phyloP scores from a whole-genome alignment of 2,888 invertebrate species.

The Tetropium fuscum region DNA sequence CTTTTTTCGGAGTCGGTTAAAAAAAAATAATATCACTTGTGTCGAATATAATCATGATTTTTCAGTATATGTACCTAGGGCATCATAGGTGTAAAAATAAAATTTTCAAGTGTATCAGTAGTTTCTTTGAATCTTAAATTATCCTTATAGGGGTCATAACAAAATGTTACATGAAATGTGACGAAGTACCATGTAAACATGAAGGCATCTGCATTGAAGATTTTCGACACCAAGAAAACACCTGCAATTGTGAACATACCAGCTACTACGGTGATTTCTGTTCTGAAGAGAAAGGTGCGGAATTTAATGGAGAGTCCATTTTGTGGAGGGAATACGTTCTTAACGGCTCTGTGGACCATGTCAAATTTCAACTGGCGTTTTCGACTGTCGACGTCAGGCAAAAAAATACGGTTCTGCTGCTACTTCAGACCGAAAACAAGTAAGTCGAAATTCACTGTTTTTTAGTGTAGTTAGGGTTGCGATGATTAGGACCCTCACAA shows the following conservation, averaged over 20 bases:
- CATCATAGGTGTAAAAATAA: no score
- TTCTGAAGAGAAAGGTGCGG: slow-evolving; percentile 88
- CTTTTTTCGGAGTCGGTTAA: no score
- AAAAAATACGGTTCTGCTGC: slow-evolving; percentile 81
- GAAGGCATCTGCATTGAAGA: slow-evolving; percentile 90
- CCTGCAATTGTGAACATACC: slow-evolving; percentile 90
- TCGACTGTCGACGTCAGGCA: slow-evolving; percentile 84
- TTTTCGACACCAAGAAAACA: slow-evolving; percentile 86
- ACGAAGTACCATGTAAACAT: slow-evolving; percentile 88
- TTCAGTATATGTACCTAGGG: no score
- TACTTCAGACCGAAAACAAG: slow-evolving; percentile 88
- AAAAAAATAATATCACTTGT: no score
- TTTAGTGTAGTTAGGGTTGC: no score
- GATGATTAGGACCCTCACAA: no score
- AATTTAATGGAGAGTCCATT: slow-evolving; percentile 89
- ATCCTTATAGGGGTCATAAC: slow-evolving; percentile 75
- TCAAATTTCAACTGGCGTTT: slow-evolving; percentile 88
- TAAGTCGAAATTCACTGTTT: no score
- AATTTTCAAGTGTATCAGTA: no score
- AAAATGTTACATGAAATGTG: slow-evolving; percentile 91
- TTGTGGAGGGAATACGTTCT: slow-evolving; percentile 82
- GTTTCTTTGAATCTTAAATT: no score
- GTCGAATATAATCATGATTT: no score
- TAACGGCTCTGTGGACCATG: slow-evolving; percentile 78
- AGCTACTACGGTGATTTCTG: slow-evolving; percentile 92